Conservation (phyloP, 30 jellyfish, hydroid and myxozoan genomes). For the Catostylus mosaicus region DNA sequence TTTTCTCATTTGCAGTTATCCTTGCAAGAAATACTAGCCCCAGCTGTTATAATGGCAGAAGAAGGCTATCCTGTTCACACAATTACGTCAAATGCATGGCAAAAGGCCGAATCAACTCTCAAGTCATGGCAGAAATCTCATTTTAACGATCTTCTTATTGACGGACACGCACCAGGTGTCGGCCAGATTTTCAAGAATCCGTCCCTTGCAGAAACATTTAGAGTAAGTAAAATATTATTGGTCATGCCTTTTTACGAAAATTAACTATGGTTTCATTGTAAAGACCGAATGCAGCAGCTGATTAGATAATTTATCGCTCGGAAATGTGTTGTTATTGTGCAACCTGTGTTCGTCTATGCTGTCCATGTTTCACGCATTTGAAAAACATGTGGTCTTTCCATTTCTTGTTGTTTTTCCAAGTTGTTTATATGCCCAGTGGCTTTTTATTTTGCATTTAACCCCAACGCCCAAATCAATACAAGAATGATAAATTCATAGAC, state of each 20-base stretch:
- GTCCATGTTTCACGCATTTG: too few species aligned
- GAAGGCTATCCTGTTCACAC: conserved; percentile 91
- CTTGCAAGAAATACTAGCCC: conserved; percentile 62
- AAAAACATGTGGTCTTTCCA: too few species aligned
- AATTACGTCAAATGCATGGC: conserved; percentile 71
- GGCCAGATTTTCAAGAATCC: conserved; percentile 83
- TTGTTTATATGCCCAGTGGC: too few species aligned
- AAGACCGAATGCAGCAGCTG: too few species aligned
- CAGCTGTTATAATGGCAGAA: conserved; percentile 78
- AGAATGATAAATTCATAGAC: too few species aligned
- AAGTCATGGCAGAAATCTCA: conserved; percentile 52
- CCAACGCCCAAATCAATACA: too few species aligned
- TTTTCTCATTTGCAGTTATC: conserved; percentile 67
- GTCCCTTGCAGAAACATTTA: conserved; percentile 67
- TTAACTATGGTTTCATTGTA: neutral
- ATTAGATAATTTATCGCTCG: too few species aligned
- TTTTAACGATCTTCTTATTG: conserved; percentile 51
- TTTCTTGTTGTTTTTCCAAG: too few species aligned
- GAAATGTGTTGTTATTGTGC: too few species aligned
- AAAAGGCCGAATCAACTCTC: conserved; percentile 48
- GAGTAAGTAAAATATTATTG: conserved; percentile 39
- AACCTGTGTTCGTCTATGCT: too few species aligned
- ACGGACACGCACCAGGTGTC: conserved; percentile 77
- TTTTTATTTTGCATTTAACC: too few species aligned
- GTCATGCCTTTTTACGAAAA: neutral